Base-by-base conservation (phyloP, 2,888 invertebrate species). In the Lacanobia oleracea region DNA sequence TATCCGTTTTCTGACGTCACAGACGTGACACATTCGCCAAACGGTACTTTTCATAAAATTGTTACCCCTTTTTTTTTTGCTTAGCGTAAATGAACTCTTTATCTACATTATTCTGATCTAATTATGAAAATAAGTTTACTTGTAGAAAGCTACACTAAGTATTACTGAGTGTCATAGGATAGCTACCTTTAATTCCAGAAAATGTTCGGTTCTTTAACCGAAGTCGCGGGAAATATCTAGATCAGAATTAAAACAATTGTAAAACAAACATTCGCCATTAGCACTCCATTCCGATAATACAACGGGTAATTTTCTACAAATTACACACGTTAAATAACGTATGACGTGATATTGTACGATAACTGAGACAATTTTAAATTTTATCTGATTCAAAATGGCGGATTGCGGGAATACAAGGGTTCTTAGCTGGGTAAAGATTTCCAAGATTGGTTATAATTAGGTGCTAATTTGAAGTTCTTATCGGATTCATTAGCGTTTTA, bases 401-500 rank as follows among this genome's bases (percentile, higher is more conserved):
- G 85, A 87, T 87, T 87, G 77, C 77, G 78, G 85, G 87, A 83
- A 84, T 87, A 90, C 90, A 88, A 91, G 89, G 91, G 90, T 69
- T 82, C 80, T 63, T 56, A 63, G 48, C 74, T 33, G 71, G 54
- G 33, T 57, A 68, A 60, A 72, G 56, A 73, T 27, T 27, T 27
- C 27, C 27, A 27, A 27, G 27, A 27, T 50, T 54, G 18, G 21
- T 23, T 33, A 59, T 75, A 75, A 62, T 67, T 51, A 50, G 68
- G 48, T 23, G 43, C 27, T 66, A 18, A 75, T 65, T 75, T 75
- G 54, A 33, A 2, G 1, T 12, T 64, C n/a, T n/a, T 45, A 71
- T 64, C 51, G 7, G 16, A 48, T 40, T 50, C 1, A 6, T 40
- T 27, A 37, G 23, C 4, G 12, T 6, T 27, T 48, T 8, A 9